A percentile compares a stretch with the other conserved stretches of the same genome.
These are phyloP conservation scores for Micromys minutus DNA, from an alignment of 2,113 vertebrate genomes.

Conservation along the genomic window DNA sequence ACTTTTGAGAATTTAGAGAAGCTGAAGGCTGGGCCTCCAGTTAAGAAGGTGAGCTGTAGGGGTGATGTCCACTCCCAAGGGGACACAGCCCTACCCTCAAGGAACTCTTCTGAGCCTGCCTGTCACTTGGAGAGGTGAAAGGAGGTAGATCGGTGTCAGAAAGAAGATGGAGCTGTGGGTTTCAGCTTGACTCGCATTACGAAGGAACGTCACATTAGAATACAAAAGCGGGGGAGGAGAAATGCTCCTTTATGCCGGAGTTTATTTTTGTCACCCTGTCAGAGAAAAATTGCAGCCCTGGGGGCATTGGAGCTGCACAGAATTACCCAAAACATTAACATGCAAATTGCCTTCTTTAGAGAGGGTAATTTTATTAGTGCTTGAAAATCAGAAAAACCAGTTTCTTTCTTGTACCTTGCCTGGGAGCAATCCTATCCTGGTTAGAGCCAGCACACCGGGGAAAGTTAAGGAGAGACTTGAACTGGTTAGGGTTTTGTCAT, in stretches of 20 bases:
- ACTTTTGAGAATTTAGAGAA: neutral
- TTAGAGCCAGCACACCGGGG: neutral
- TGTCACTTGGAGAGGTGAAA: constrained; percentile 43
- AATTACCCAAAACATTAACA: constrained; percentile 83
- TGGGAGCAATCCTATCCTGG: neutral
- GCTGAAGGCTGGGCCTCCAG: neutral
- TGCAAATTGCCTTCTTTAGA: constrained; percentile 82
- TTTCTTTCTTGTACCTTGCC: constrained; percentile 19
- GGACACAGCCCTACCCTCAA: neutral
- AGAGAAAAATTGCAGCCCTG: constrained; percentile 78
- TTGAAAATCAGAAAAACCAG: neutral
- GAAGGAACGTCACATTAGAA: constrained; percentile 68
- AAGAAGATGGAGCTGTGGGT: constrained; percentile 68
- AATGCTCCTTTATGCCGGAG: constrained; percentile 72
- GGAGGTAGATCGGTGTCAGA: constrained; percentile 68
- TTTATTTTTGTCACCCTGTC: constrained; percentile 83
- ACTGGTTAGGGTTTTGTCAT: neutral
- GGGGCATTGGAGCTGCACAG: constrained; percentile 74
- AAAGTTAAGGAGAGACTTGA: neutral
- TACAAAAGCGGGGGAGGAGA: constrained; percentile 69
- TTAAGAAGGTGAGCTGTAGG: neutral
- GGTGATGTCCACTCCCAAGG: neutral
- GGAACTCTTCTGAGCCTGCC: neutral
- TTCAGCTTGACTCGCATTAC: constrained; percentile 70
- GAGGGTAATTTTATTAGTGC: constrained; percentile 80